phyloP scores from a whole-genome alignment of 1,140 invertebrate genomes.

The Venturia canescens region DNA sequence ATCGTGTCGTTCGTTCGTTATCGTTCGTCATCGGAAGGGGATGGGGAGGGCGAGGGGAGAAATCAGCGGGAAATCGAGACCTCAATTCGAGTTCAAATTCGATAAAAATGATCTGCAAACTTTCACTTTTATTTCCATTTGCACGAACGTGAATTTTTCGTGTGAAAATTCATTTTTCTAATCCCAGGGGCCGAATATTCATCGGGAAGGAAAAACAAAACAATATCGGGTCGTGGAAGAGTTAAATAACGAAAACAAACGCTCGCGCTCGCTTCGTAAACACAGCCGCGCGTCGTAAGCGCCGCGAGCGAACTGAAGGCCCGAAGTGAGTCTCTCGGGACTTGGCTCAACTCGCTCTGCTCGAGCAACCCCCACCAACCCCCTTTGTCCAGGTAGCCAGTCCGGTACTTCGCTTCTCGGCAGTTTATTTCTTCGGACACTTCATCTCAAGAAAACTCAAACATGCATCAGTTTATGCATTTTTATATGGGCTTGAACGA shows the following conservation, averaged over 20 bases:
- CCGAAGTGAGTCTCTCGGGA: conserved; percentile 22
- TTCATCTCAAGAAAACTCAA: neutral
- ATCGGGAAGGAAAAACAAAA: conserved; percentile 1
- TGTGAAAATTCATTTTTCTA: conserved; percentile 14
- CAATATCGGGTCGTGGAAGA: neutral
- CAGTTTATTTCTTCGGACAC: neutral
- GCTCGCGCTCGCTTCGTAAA: conserved; percentile 42
- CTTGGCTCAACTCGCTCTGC: neutral
- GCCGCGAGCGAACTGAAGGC: conserved; percentile 71
- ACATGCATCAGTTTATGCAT: no score
- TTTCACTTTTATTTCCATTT: neutral
- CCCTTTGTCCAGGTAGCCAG: neutral
- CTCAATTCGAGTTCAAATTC: conserved; percentile 20
- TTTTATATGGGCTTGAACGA: no score
- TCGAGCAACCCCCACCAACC: conserved; percentile 6
- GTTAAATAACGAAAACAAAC: conserved; percentile 46
- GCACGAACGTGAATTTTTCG: conserved; percentile 19
- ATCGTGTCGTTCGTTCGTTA: conserved; percentile 45
- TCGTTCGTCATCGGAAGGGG: conserved; percentile 38
- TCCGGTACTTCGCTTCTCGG: neutral
- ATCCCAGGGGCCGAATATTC: neutral
- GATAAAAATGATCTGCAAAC: neutral
- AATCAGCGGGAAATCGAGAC: neutral
- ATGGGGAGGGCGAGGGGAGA: neutral
- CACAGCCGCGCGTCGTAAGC: conserved; percentile 60